A percentile compares a stretch with the other conserved stretches of the same genome.
These are phyloP conservation scores for Rhingia campestris DNA, from an alignment of 2,888 invertebrate genomes.

Conservation along the genomic window DNA sequence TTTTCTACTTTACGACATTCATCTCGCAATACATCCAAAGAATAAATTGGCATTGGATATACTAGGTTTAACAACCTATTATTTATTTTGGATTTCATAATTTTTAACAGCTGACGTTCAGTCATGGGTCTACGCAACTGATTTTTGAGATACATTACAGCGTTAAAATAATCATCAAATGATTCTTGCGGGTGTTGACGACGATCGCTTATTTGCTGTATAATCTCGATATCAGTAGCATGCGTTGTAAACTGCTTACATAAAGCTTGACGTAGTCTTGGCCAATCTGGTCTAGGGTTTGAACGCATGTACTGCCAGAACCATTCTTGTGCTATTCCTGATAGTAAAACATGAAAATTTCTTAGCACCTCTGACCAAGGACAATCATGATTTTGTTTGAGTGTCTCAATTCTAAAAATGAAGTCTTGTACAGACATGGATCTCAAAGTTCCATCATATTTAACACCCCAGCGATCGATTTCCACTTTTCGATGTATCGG, in stretches of 20 bases:
- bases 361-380: slow-evolving; percentile 17
- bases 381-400: neutral
- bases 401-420: slow-evolving; percentile 17
- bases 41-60: slow-evolving; percentile 9
- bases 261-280: no score
- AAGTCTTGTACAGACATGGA: slow-evolving; percentile 19
- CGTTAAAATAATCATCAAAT: no score
- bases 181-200: no score
- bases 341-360: no score
- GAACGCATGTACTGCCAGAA: no score
- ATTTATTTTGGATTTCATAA: slow-evolving; percentile 12
- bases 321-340: no score
- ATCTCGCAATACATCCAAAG: neutral
- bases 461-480: slow-evolving; percentile 22
- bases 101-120: slow-evolving; percentile 23
- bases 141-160: no score
- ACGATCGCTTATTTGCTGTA: no score
- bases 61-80: slow-evolving; percentile 8
- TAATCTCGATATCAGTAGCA: no score
- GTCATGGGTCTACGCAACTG: no score
- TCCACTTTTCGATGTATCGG: slow-evolving; percentile 1
- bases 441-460: slow-evolving; percentile 26
- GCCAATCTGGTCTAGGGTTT: no score
- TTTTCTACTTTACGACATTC: slow-evolving; percentile 11
- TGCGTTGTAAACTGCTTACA: no score